Conservation (phyloP, 2,888 invertebrate genomes). For the Ptychoptera albimana region DNA sequence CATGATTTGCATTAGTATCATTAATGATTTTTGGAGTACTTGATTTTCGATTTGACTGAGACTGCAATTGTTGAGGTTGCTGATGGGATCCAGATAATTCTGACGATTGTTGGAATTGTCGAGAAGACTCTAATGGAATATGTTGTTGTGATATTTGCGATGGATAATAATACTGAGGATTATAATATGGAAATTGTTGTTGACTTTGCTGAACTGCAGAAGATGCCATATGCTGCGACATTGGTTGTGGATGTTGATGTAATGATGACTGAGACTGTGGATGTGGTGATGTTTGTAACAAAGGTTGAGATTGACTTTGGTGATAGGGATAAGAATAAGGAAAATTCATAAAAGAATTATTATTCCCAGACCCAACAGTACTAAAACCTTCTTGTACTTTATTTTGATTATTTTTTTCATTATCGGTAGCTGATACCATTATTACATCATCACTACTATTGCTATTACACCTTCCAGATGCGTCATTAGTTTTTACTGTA, state of each 20-base stretch:
- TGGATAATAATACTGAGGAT: not conserved
- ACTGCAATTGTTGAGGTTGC: too few relatives aligned
- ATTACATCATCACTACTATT: constrained; percentile 6
- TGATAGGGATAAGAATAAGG: not conserved
- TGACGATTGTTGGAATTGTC: not conserved
- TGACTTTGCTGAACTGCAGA: not conserved
- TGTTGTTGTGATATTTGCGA: not conserved
- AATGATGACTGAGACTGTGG: not conserved
- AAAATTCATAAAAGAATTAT: not conserved
- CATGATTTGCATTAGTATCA: too few relatives aligned
- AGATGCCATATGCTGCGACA: not conserved
- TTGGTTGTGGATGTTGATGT: not conserved
- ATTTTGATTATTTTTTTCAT: not conserved
- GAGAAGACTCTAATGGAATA: not conserved
- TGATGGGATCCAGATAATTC: too few relatives aligned
- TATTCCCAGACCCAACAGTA: not conserved
- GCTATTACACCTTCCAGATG: not conserved
- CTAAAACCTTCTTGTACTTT: not conserved
- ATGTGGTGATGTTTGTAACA: not conserved
- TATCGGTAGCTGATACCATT: constrained; percentile 2
- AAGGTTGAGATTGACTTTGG: not conserved
- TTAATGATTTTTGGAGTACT: too few relatives aligned
- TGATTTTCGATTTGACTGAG: too few relatives aligned
- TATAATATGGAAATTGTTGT: not conserved
- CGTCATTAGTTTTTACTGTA: not conserved